Percentiles rank a stretch among this genome's conserved stretches.
These are phyloP conservation scores for Poeciliopsis retropinna DNA, from an alignment of 2,113 vertebrate species.

Conservation along the genomic window DNA sequence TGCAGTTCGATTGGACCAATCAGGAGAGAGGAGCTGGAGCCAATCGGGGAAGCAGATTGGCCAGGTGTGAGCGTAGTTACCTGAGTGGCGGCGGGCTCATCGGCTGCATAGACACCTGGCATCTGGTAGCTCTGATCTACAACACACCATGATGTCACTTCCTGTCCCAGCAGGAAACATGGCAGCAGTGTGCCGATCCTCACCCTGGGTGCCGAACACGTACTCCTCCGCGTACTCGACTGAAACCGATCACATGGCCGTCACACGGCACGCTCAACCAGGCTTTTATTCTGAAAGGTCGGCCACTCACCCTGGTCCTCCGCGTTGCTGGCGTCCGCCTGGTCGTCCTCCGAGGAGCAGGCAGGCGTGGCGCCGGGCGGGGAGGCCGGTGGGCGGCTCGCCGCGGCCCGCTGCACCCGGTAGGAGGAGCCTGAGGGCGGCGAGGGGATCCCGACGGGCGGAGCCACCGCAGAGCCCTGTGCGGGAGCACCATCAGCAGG, in stretches of 20 bases:
- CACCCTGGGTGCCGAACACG: constrained; percentile 84
- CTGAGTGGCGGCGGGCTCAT: constrained; percentile 84
- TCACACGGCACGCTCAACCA: background rate
- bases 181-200: background rate
- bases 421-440: constrained; percentile 46
- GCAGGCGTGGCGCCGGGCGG: constrained; percentile 34
- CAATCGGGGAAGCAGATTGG: background rate
- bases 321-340: constrained; percentile 54
- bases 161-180: background rate
- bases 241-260: constrained; percentile 43
- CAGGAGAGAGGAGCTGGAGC: background rate
- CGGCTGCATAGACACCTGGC: constrained; percentile 79
- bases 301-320: constrained; percentile 60
- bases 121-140: constrained; percentile 85
- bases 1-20: background rate
- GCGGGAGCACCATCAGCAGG: background rate
- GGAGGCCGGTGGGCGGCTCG: constrained; percentile 21
- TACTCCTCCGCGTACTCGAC: constrained; percentile 87
- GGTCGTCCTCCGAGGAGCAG: constrained; percentile 70
- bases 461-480: constrained; percentile 40
- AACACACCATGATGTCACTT: constrained; percentile 31
- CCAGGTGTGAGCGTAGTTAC: constrained; percentile 65
- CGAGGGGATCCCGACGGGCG: constrained; percentile 30
- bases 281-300: constrained; percentile 6
- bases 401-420: constrained; percentile 45